Evolutionary conservation across 2,888 invertebrate genomes (phyloP).

Genomic region (Notocelia uddmanniana): DNA sequence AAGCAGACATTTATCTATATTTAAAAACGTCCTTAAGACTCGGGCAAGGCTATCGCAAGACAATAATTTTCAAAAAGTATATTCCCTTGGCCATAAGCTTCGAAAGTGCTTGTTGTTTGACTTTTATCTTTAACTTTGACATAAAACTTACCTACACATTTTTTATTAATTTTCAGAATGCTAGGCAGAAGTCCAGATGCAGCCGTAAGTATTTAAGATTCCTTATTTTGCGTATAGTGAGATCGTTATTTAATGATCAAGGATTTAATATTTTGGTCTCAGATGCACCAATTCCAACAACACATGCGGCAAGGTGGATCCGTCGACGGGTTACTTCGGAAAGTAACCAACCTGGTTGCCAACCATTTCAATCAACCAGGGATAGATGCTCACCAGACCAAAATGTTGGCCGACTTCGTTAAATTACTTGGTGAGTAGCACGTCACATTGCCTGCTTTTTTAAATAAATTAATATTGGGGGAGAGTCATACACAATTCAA

Average conservation of each 20-base stretch:
- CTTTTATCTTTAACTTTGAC: no score
- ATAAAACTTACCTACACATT: no score
- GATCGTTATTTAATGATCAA: no score
- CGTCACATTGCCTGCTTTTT: no score
- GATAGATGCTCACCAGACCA: conserved; percentile 70
- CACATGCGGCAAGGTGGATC: conserved; percentile 66
- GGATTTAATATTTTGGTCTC: conserved; percentile 25
- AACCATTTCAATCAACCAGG: conserved; percentile 83
- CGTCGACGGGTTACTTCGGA: conserved; percentile 74
- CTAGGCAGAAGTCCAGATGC: conserved; percentile 89
- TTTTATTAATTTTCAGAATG: conserved; percentile 81
- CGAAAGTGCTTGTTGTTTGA: no score
- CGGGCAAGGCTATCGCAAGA: no score
- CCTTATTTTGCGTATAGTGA: neutral
- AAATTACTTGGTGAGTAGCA: conserved; percentile 76
- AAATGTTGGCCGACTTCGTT: conserved; percentile 78
- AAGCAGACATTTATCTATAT: no score
- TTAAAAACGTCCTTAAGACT: no score
- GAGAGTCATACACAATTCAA: no score
- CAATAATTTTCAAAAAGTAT: no score
- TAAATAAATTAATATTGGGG: no score
- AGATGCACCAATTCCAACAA: conserved; percentile 78
- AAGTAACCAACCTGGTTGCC: conserved; percentile 74
- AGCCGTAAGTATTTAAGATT: conserved; percentile 81
- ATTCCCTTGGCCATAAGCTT: no score